A percentile compares a stretch with the other conserved stretches of the same genome.
These are phyloP conservation scores for Sycobia sp. DNA, from an alignment of 1,140 invertebrate species.

Conservation along the genomic window DNA sequence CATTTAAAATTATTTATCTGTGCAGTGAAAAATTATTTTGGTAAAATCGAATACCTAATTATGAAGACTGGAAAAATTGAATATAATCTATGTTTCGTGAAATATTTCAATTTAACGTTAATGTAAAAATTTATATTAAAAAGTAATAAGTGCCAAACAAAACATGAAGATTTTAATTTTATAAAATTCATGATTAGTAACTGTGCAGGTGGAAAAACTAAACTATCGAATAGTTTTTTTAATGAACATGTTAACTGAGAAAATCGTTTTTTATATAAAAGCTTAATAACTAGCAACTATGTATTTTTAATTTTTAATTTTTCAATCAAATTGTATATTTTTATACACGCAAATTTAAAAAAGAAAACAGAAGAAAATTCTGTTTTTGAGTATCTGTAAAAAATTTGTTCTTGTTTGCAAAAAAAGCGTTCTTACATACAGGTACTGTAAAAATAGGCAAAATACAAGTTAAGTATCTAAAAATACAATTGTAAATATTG, in stretches of 20 bases:
- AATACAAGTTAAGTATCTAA: not conserved
- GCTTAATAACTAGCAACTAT: not conserved
- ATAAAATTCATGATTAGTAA: not conserved
- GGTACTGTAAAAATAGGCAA: not conserved
- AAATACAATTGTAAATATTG: slow-evolving; percentile 39
- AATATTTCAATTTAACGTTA: not conserved
- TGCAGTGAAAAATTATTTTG: not conserved
- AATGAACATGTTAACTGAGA: slow-evolving; percentile 10
- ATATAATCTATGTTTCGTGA: not conserved
- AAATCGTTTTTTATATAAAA: slow-evolving; percentile 21
- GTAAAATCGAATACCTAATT: not conserved
- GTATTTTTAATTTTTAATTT: not conserved
- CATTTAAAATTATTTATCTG: no score
- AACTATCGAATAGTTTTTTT: slow-evolving; percentile 5
- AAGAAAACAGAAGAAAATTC: not conserved
- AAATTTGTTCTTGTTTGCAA: no score
- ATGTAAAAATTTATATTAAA: not conserved
- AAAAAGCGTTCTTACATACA: no score
- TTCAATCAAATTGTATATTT: not conserved
- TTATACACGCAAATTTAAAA: slow-evolving; percentile 3
- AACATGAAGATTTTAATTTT: not conserved
- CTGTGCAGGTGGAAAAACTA: not conserved
- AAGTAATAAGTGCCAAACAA: not conserved
- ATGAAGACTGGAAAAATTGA: slow-evolving; percentile 5
- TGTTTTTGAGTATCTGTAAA: not conserved